A percentile compares a stretch with the other conserved stretches of the same genome.
Conservation (phyloP, 2,113 vertebrate species). For the Cathartes aura region DNA sequence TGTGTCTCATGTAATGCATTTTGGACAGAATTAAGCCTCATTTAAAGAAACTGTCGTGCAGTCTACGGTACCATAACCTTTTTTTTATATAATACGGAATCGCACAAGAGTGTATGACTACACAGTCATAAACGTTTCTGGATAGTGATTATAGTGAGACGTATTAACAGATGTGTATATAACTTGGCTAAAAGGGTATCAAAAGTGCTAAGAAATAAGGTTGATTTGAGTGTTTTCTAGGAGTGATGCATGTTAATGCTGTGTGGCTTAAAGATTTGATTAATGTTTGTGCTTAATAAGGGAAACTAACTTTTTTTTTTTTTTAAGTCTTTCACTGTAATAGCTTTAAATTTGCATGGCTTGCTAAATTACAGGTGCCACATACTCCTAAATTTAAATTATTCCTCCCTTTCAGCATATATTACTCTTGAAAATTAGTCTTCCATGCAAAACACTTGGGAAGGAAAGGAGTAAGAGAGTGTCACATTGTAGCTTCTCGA, state of each 20-base stretch:
- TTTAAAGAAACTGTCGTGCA: background rate
- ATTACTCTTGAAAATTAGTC: background rate
- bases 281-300: background rate
- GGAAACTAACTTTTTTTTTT: background rate
- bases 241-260: background rate
- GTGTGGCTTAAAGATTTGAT: background rate
- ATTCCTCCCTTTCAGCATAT: background rate
- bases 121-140: fast-evolving
- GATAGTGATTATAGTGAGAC: background rate
- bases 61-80: background rate
- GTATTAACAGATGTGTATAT: background rate
- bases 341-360: background rate
- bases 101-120: background rate
- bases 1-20: background rate
- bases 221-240: background rate
- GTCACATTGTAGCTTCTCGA: background rate
- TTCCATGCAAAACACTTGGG: background rate
- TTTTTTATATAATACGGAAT: background rate
- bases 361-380: background rate
- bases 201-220: background rate
- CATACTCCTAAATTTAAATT: background rate
- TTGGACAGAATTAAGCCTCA: background rate
- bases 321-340: background rate
- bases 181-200: background rate
- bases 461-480: background rate